Evolutionary conservation across 2,113 vertebrate genomes (phyloP).

Genomic region (Ameiurus melas): DNA sequence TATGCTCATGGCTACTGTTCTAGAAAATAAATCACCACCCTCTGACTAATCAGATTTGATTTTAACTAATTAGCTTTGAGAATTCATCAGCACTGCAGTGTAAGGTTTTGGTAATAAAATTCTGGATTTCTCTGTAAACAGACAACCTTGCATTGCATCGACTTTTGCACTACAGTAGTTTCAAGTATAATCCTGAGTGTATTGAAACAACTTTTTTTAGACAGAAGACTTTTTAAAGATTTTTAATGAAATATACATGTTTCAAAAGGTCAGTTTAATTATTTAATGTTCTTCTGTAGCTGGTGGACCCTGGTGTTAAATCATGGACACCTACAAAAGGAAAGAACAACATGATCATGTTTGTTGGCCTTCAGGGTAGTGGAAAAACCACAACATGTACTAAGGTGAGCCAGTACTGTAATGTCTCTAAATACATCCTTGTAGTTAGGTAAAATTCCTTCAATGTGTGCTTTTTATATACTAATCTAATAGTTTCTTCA

Average conservation of each 20-base stretch:
- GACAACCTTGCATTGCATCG: not conserved
- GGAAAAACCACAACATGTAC: slow-evolving; percentile 99
- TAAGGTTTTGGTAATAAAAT: not conserved
- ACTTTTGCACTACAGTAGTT: not conserved
- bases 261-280: not conserved
- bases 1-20: not conserved
- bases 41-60: not conserved
- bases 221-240: not conserved
- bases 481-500: not conserved
- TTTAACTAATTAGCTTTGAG: not conserved
- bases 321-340: slow-evolving; percentile 98
- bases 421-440: not conserved
- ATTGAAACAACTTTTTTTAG: not conserved
- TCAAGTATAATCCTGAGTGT: not conserved
- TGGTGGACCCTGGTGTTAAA: slow-evolving; percentile 98
- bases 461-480: not conserved
- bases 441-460: not conserved
- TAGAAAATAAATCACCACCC: not conserved
- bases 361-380: slow-evolving; percentile 97
- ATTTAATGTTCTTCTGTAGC: slow-evolving; percentile 65
- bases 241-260: not conserved
- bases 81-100: not conserved
- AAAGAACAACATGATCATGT: slow-evolving; percentile 99
- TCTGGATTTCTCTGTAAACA: not conserved
- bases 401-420: slow-evolving; percentile 76